A percentile compares a stretch with the other conserved stretches of the same genome.
Evolutionary conservation across 2,113 vertebrate genomes (phyloP).

Genomic region (Phylloscopus trochilus): DNA sequence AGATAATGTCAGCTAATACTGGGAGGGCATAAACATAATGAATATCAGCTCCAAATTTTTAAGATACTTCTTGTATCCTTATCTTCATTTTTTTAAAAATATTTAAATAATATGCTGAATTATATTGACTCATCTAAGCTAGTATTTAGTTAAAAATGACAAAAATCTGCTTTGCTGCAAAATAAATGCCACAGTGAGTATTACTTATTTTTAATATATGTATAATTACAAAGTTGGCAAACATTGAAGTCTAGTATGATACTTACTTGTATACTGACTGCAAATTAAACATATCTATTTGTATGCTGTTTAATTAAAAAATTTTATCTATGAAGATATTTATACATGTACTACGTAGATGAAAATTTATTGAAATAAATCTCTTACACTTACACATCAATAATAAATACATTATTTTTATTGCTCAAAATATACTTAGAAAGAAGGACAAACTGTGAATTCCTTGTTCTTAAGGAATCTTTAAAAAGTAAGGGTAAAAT

Average conservation of each 20-base stretch:
- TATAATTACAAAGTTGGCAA: not conserved
- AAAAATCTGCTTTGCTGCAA: not conserved
- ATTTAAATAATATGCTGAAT: not conserved
- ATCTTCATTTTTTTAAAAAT: not conserved
- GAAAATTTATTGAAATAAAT: not conserved
- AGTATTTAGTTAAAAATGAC: not conserved
- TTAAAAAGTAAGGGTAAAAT: not conserved
- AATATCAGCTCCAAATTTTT: not conserved
- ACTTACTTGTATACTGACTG: not conserved
- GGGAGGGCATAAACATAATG: not conserved
- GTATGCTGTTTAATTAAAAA: not conserved
- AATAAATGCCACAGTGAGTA: conserved; percentile 13
- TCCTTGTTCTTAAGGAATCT: not conserved
- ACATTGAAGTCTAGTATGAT: not conserved
- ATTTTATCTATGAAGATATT: not conserved
- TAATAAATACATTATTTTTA: not conserved
- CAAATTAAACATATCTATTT: not conserved
- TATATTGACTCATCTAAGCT: not conserved
- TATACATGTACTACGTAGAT: not conserved
- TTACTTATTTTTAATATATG: not conserved
- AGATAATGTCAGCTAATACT: not conserved
- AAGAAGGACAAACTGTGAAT: not conserved
- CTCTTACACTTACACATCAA: not conserved
- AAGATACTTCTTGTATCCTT: not conserved
- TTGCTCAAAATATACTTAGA: not conserved